phyloP scores from a whole-genome alignment of 1,140 invertebrate genomes.

The Habropoda laboriosa region DNA sequence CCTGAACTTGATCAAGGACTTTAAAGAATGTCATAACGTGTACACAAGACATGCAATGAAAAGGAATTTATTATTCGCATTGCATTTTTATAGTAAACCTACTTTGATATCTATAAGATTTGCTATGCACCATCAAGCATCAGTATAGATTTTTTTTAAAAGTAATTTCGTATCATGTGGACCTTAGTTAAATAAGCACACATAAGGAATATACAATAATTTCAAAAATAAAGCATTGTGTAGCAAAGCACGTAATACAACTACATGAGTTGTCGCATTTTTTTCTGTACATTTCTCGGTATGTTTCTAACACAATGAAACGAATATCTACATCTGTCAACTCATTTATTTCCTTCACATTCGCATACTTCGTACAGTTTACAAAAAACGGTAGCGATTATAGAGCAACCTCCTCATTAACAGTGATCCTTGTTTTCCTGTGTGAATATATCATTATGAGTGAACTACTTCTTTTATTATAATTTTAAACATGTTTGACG shows the following conservation, averaged over 20 bases:
- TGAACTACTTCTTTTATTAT: constrained; percentile 33
- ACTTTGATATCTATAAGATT: constrained; percentile 32
- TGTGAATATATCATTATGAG: constrained; percentile 56
- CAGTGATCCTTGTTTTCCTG: constrained; percentile 57
- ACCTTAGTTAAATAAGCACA: constrained; percentile 7
- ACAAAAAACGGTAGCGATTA: constrained; percentile 57
- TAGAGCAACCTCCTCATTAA: constrained; percentile 72
- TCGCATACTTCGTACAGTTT: constrained; percentile 38
- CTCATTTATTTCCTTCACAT: constrained; percentile 52
- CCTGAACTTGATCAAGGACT: constrained; percentile 54
- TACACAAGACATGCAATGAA: constrained; percentile 27
- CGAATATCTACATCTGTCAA: constrained; percentile 46
- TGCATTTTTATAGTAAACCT: constrained; percentile 32
- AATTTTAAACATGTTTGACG: constrained; percentile 25
- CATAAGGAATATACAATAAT: constrained; percentile 20
- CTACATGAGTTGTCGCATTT: constrained; percentile 3
- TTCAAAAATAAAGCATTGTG: constrained; percentile 8
- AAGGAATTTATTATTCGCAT: constrained; percentile 36
- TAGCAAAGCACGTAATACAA: constrained; percentile 5
- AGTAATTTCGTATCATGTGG: background rate
- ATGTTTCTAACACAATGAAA: constrained; percentile 49
- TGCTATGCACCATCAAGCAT: constrained; percentile 23
- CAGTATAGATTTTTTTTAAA: constrained; percentile 18
- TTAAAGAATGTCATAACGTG: constrained; percentile 6
- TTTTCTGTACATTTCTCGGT: constrained; percentile 25